phyloP scores from a whole-genome alignment of 2,888 invertebrate genomes.

The Stramonita haemastoma region DNA sequence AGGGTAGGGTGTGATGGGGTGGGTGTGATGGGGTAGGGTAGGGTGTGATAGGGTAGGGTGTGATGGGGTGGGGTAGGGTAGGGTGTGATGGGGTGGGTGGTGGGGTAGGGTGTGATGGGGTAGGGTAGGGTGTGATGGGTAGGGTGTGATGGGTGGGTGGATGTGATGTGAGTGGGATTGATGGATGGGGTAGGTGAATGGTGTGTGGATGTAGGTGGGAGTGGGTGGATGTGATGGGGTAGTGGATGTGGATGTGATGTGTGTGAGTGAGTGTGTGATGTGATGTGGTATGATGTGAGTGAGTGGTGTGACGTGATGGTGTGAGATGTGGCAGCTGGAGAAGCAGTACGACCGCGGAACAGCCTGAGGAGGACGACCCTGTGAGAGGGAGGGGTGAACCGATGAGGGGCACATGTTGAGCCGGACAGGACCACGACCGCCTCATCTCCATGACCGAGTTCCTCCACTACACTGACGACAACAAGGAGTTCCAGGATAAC shows the following conservation, averaged over 20 bases:
- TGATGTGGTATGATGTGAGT: not conserved
- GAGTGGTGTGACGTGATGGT: not conserved
- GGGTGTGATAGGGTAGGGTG: no score
- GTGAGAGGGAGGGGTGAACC: conserved; percentile 92
- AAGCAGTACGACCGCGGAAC: conserved; percentile 93
- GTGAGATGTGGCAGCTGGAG: conserved; percentile 81
- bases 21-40: no score
- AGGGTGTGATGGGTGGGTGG: not conserved
- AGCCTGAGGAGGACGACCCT: conserved; percentile 89
- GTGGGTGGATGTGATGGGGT: not conserved
- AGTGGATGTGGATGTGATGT: not conserved
- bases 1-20: not conserved
- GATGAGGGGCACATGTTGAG: conserved; percentile 97
- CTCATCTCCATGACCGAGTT: conserved; percentile 89
- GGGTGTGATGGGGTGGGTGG: no score
- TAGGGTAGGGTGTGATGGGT: not conserved
- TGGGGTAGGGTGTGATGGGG: no score
- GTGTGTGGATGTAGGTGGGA: not conserved
- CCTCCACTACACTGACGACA: conserved; percentile 89
- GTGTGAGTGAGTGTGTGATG: conserved; percentile 28
- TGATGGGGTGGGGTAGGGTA: no score
- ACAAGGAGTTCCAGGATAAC: conserved; percentile 92
- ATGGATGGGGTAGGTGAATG: no score
- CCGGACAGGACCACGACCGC: conserved; percentile 91
- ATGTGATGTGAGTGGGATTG: not conserved